Evolutionary conservation across 2,797 vertebrate genomes (phyloP), one percentile per base, ranked within the genome.

Genomic region (Remorina albescens): DNA sequence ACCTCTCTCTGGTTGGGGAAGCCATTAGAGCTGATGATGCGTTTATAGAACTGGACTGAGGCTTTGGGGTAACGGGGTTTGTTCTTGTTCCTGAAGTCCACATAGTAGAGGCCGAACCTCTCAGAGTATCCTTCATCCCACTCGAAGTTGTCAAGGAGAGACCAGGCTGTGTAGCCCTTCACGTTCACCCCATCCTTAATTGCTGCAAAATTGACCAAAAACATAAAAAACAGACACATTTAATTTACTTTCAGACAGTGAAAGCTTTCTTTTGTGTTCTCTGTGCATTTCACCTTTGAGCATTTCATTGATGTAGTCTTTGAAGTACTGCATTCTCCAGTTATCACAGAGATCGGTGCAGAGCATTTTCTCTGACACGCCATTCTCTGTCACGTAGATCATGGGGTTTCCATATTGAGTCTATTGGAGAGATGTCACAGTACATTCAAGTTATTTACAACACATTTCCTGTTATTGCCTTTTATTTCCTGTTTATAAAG

Each of bases 111-210:
- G 21, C 97, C 96, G 6, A 97, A 98, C 90, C 96, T 93, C 68
- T 97, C 96, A 0, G 96, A 94, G 83, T 92, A 98, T 15, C 97
- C 97, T 89, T 96, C 95, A 51, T 97, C 96, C 97, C 97, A 98
- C 88, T 98, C 97, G 80, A 97, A 99, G 82, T 96, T 95, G 88
- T 97, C 97, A 34, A 98, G 89, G 58, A 98, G 91, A 46, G 97
- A 97, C 96, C 97, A 97, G 51, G 95, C 95, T 0, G 96, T 98
- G 73, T 98, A 98, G 3, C 95, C 96, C 89, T 94, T 96, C 76
- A 97, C 86, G 3, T 97, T 95, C 28, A 93, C 96, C 0, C 97
- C 97, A 0, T 98, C 96, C 2, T 96, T 97, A 5, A 97, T 88
- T n/a, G 97, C 97, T 98, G 91, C 1, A 65, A 58, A 57, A 15